Percentiles rank a stretch among this genome's conserved stretches.
phyloP scores from a whole-genome alignment of 2,113 vertebrate species.

The Rynchops niger region DNA sequence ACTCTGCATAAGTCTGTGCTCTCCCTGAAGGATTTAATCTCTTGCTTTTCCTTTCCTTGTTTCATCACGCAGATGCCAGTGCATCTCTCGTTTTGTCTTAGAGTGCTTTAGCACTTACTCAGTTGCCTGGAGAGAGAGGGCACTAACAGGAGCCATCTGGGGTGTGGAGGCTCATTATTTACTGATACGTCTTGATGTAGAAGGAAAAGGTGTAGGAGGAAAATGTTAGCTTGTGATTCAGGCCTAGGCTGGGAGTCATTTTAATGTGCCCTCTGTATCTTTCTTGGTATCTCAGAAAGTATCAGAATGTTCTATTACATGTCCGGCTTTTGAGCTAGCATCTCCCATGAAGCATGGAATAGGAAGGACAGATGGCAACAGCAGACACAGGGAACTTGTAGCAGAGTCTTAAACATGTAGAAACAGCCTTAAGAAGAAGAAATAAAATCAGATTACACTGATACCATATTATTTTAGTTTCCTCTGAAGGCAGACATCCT shows the following conservation, averaged over 20 bases:
- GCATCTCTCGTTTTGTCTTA: neutral
- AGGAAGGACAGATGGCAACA: conserved; percentile 23
- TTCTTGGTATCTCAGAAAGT: neutral
- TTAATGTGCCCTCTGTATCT: neutral
- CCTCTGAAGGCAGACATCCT: neutral
- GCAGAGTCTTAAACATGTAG: neutral
- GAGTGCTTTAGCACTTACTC: neutral
- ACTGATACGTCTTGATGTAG: neutral
- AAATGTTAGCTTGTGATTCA: conserved; percentile 4
- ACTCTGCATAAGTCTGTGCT: neutral
- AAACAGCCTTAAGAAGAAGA: neutral
- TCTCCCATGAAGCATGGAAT: neutral
- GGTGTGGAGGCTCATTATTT: neutral
- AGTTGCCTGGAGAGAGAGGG: neutral
- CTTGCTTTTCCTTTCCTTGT: neutral
- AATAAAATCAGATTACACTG: neutral
- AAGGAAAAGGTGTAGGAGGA: neutral
- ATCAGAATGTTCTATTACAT: neutral
- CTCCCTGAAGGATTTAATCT: neutral
- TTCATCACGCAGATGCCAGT: neutral
- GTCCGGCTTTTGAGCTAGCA: neutral
- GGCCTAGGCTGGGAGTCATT: neutral
- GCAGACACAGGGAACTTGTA: neutral
- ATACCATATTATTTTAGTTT: neutral
- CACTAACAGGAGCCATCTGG: neutral